Base-by-base conservation (phyloP, 2,113 vertebrate genomes). In the Chaetops frenatus region DNA sequence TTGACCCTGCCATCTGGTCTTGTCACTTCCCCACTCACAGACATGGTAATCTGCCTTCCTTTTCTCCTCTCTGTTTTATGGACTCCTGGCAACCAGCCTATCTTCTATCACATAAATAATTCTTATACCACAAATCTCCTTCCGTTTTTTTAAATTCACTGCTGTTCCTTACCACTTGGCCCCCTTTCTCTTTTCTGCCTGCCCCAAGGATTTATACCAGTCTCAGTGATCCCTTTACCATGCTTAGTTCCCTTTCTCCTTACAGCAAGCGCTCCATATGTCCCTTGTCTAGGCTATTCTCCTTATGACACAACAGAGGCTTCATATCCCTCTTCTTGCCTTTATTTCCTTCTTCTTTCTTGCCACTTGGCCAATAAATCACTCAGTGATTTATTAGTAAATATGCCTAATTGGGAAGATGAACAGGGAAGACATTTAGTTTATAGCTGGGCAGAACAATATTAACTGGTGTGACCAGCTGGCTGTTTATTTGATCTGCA, bases 401-500 rank as follows among this genome's bases (percentile, higher is more conserved):
- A 85, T 76, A 76, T 62, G 54, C 31, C 51, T 84, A 79, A 81
- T 2, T 84, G 40, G 25, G 61, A 87, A 42, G 50, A 87, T 57
- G 51, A 91, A 42, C 13, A 89, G 23, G 48, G 33, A 89, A 95
- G 82, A 57, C 12, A 73, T 12, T 65, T 60, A 86, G 53, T 79
- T 94, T 89, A 61, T 74, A 87, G 73, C 48, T 82, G 50, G 47
- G 64, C 44, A 71, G 83, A 22, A 44, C 2, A 17, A 45, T 62
- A 92, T 56, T 40, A 90, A 77, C 40, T 51, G 45, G 47, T 81
- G 67, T 51, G 88, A 91, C 38, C 79, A 92, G 54, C 83, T 89
- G 86, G 61, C 40, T 61, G 64, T 81, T 94, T 94, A 89, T 91
- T 81, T 95, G 95, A 94, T 77, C 92, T 81, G 54, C 67, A 93